Base-by-base conservation (phyloP, 2,797 vertebrate species). In the Sciurus carolinensis region DNA sequence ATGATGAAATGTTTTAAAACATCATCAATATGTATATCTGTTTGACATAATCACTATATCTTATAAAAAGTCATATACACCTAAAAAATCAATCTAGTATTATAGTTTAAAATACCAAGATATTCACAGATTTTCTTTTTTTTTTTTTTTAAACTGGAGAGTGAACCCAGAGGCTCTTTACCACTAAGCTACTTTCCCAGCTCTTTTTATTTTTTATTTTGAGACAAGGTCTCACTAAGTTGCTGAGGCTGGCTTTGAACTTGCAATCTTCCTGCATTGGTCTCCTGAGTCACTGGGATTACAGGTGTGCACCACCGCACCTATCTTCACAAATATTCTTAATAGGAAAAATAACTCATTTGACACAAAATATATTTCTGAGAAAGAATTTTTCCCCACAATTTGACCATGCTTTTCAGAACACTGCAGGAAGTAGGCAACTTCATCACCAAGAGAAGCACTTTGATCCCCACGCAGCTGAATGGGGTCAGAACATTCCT, bases 331-430 rank as follows among this genome's bases (percentile, higher is more conserved):
- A 79, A 81, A 81, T 85, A 85, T 62, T 85, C 28, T 81, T 80
- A 52, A 83, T 22, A 91, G 75, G 42, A 81, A 81, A 94, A 83
- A 8, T 77, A 9, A 77, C n/a, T 59, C 36, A 44, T 80, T 75
- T 86, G 44, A 47, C n/a, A 76, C 52, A 17, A 88, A 92, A 64
- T 82, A 54, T 15, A 57, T 85, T 90, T 87, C 84, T 90, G 18
- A 28, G 69, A 73, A 47, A 88, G 30, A 62, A 18, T 67, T 95
- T 86, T 77, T 69, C 50, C 54, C 64, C 91, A 17, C 13, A 89
- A 69, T 22, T 91, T 96, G 59, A 87, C 64, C 28, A 26, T 62
- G 15, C 50, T 72, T 83, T 28, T 75, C 22, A 93, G 44, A 95
- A 76, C 54, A 72, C 66, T 93, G 12, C 47, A 79, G 57, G 52